These are phyloP conservation scores for Mustela nigripes DNA, from an alignment of 2,113 vertebrate genomes.

Conservation along the genomic window DNA sequence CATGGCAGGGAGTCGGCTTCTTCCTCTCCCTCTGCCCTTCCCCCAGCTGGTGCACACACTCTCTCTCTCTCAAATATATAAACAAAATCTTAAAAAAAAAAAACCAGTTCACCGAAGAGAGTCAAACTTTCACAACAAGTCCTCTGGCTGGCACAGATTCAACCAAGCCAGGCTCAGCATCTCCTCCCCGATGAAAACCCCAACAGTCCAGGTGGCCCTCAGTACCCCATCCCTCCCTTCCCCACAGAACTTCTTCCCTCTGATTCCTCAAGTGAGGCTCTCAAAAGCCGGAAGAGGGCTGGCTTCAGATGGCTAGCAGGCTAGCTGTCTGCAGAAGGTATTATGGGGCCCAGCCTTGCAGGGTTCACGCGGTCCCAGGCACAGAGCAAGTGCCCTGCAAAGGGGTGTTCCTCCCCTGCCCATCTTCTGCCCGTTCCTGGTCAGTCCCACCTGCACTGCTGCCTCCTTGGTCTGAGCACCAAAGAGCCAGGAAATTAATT, in stretches of 20 bases:
- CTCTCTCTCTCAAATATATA: background rate
- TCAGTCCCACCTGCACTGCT: background rate
- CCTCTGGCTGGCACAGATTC: background rate
- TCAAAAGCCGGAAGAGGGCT: background rate
- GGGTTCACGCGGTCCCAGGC: background rate
- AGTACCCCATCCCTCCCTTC: background rate
- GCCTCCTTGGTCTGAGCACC: background rate
- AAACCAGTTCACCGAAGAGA: background rate
- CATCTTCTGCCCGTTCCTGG: background rate
- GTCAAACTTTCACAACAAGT: background rate
- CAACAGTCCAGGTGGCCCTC: background rate
- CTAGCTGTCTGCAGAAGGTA: background rate
- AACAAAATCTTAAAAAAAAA: background rate
- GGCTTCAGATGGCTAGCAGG: background rate
- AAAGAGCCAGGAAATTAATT: background rate
- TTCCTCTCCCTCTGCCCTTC: background rate
- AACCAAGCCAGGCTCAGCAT: background rate
- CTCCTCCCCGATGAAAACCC: background rate
- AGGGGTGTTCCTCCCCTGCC: background rate
- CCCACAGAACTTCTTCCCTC: background rate
- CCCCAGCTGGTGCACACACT: background rate
- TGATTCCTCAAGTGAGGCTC: background rate
- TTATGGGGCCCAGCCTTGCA: background rate
- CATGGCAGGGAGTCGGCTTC: background rate
- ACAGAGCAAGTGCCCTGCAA: rapidly evolving